Percentiles rank a stretch among this genome's conserved stretches.
Evolutionary conservation across 2,797 vertebrate species (phyloP).

Genomic region (Falco cherrug): DNA sequence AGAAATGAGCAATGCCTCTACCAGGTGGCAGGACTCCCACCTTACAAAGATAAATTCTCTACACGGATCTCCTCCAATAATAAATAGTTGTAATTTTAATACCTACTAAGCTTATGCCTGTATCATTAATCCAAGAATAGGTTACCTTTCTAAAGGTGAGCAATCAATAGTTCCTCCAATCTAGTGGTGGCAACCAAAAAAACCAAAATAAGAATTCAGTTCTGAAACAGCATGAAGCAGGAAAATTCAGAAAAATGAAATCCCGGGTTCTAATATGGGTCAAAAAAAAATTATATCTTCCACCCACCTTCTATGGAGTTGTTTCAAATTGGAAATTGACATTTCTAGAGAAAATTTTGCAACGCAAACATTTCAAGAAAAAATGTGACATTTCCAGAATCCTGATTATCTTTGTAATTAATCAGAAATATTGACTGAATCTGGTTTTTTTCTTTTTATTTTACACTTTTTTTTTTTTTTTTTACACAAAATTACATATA

Average conservation of each 20-base stretch:
- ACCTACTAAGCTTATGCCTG: accelerated
- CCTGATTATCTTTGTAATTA: background rate
- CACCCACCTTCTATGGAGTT: accelerated
- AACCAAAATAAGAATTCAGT: background rate
- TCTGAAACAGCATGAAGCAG: background rate
- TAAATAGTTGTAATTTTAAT: background rate
- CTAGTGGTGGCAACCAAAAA: background rate
- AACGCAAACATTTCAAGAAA: background rate
- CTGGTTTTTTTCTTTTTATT: background rate
- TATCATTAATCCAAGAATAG: background rate
- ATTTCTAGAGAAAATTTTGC: background rate
- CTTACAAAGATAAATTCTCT: background rate
- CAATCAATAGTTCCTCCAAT: background rate
- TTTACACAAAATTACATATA: too few species aligned
- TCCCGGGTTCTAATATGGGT: background rate
- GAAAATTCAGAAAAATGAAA: background rate
- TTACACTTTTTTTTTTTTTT: too few species aligned
- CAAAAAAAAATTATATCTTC: background rate
- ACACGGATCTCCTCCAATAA: background rate
- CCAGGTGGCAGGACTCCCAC: background rate
- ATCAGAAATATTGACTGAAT: background rate
- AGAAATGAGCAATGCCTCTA: background rate
- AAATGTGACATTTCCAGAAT: background rate
- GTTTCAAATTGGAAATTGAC: background rate
- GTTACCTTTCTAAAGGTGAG: background rate